These are phyloP conservation scores for Heteromurus nitidus DNA, from an alignment of 2,888 invertebrate species.

Conservation along the genomic window DNA sequence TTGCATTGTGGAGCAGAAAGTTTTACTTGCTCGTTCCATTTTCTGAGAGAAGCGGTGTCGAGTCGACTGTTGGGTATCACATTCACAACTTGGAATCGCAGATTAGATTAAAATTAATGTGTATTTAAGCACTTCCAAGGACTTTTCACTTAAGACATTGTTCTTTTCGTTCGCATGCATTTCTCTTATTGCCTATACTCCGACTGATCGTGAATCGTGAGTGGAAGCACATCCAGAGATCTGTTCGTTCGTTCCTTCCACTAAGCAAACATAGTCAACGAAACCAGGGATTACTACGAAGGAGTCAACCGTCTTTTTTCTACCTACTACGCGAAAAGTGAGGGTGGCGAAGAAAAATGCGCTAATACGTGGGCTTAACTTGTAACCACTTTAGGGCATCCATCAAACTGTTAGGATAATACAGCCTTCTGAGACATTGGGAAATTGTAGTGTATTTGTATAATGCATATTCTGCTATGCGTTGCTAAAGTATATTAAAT, in stretches of 20 bases:
- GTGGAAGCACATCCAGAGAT: neutral
- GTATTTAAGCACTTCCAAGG: conserved; percentile 47
- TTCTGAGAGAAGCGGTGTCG: too few relatives aligned
- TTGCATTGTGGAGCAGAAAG: neutral
- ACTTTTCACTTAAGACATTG: conserved; percentile 59
- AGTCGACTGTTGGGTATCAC: neutral
- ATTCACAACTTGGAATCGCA: neutral
- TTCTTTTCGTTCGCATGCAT: neutral
- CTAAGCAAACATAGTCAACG: neutral
- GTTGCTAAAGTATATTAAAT: neutral
- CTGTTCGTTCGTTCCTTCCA: neutral
- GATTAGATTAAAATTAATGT: neutral
- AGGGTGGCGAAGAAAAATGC: neutral
- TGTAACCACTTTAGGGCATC: neutral
- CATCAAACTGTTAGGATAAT: neutral
- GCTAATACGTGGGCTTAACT: neutral
- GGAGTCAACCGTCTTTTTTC: too few relatives aligned
- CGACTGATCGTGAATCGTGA: neutral
- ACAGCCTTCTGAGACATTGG: neutral
- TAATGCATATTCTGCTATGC: neutral
- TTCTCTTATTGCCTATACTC: neutral
- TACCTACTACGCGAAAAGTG: too few relatives aligned
- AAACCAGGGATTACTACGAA: neutral
- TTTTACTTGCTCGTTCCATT: neutral
- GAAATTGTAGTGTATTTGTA: neutral